Conservation (phyloP, 2,113 vertebrate species). For the Hypomesus transpacificus region DNA sequence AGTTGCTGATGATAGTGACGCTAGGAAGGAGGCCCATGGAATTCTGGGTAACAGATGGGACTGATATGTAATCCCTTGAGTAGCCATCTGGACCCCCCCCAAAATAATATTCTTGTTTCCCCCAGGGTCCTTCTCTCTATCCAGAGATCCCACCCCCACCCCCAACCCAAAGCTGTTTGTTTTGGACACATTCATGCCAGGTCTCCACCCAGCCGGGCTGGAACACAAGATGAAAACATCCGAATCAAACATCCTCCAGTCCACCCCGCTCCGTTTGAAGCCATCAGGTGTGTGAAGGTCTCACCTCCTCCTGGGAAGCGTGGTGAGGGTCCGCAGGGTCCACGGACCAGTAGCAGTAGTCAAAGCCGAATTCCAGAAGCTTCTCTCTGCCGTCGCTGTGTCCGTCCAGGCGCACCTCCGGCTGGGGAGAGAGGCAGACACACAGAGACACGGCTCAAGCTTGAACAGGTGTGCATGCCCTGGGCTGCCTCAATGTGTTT, state of each 20-base stretch:
- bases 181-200: background rate
- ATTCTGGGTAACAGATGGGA: constrained; percentile 53
- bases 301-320: constrained; percentile 94
- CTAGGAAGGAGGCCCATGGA: constrained; percentile 40
- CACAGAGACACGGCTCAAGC: background rate
- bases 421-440: constrained; percentile 59
- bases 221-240: too few species aligned
- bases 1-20: constrained; percentile 22
- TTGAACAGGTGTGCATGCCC: too few species aligned
- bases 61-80: constrained; percentile 47
- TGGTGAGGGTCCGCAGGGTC: constrained; percentile 82
- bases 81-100: constrained; percentile 22
- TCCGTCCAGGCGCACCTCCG: constrained; percentile 73
- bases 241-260: background rate
- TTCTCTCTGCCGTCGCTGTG: constrained; percentile 83
- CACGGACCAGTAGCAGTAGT: constrained; percentile 98
- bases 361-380: constrained; percentile 87
- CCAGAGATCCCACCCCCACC: too few species aligned
- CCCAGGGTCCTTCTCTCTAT: constrained; percentile 17
- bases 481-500: too few species aligned
- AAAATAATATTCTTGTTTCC: constrained; percentile 9
- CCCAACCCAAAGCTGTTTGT: too few species aligned
- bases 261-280: background rate
- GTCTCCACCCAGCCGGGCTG: background rate
- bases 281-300: constrained; percentile 21